phyloP scores from a whole-genome alignment of 1,140 invertebrate genomes.

The Whitmania pigra region DNA sequence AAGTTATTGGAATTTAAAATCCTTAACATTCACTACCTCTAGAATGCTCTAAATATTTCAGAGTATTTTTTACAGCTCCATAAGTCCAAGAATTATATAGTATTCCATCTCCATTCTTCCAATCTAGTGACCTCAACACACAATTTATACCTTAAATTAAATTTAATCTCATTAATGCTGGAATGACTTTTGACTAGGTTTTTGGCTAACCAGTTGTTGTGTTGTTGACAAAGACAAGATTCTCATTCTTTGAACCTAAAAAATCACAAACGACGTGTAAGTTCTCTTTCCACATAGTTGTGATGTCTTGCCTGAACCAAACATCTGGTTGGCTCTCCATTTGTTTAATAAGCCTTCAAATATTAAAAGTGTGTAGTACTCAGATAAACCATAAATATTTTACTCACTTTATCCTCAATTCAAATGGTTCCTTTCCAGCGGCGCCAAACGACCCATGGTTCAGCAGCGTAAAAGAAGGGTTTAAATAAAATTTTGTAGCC shows the following conservation, averaged over 20 bases:
- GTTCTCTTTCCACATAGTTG: conserved; percentile 1
- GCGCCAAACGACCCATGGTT: conserved; percentile 3
- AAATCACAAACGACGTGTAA: conserved; percentile 1
- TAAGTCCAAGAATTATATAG: conserved; percentile 27
- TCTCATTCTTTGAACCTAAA: background rate
- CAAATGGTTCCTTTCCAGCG: background rate
- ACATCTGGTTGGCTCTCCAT: conserved; percentile 14
- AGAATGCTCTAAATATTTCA: background rate
- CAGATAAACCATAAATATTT: background rate
- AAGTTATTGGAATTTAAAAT: background rate
- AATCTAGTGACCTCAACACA: conserved; percentile 26
- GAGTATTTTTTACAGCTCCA: conserved; percentile 26
- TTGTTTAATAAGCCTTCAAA: background rate
- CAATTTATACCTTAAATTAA: conserved; percentile 26
- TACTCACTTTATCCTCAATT: background rate
- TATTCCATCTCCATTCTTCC: conserved; percentile 28
- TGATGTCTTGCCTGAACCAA: conserved; percentile 5
- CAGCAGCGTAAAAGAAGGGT: background rate
- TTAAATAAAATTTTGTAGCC: background rate
- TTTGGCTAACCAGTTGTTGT: conserved; percentile 13
- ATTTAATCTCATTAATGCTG: no score
- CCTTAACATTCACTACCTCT: background rate
- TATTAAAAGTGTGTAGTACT: background rate
- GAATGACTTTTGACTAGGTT: background rate
- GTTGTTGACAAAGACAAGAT: conserved; percentile 15